These are phyloP conservation scores for Grammomys surdaster DNA, from an alignment of 2,113 vertebrate genomes.

Conservation along the genomic window DNA sequence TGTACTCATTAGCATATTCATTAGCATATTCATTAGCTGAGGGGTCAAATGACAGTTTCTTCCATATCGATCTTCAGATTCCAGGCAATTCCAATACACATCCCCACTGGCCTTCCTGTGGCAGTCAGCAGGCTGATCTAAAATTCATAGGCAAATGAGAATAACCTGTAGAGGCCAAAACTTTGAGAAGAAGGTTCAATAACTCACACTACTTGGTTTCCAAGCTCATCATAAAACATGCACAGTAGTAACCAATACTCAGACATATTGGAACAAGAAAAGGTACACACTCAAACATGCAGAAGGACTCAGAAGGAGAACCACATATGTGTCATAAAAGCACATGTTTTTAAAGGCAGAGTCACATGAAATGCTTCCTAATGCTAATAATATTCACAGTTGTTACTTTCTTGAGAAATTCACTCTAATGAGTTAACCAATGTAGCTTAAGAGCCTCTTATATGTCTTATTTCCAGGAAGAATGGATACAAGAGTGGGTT, in stretches of 20 bases:
- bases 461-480: not conserved
- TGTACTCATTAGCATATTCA: too few species aligned
- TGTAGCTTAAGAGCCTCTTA: constrained; percentile 58
- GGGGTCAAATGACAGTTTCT: not conserved
- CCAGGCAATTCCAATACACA: not conserved
- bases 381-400: constrained; percentile 22
- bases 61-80: not conserved
- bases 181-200: not conserved
- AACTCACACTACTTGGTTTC: not conserved
- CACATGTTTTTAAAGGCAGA: not conserved
- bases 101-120: not conserved
- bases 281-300: not conserved
- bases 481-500: not conserved
- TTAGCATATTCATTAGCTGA: not conserved
- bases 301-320: not conserved
- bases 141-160: not conserved
- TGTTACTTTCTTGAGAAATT: constrained; percentile 41
- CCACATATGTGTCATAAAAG: not conserved
- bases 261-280: not conserved
- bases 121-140: not conserved
- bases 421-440: constrained; percentile 43
- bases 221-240: not conserved
- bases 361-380: not conserved
- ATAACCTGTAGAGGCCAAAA: not conserved
- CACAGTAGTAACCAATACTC: not conserved